Base-by-base conservation (phyloP, 2,888 invertebrate genomes). In the Drosophila diplacantha region DNA sequence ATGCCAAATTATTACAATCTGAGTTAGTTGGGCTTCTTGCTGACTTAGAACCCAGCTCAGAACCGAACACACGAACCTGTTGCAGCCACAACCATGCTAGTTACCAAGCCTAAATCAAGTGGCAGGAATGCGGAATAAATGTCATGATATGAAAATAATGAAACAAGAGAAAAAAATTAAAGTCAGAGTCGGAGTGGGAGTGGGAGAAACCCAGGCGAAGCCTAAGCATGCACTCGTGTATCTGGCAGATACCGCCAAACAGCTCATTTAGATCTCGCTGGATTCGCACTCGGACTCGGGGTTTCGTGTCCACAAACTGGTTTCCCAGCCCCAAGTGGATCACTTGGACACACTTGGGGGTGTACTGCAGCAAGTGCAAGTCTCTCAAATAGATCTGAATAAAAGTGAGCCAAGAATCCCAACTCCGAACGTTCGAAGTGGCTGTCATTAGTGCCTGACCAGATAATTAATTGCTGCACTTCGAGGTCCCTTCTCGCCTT, bases 91-190 rank as follows among this genome's bases (percentile, higher is more conserved):
- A 32, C 32, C 39, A 16, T 29, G 62, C 39, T 47, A n/a, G 47
- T 38, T 39, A 79, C 82, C 84, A 79, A 81, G 84, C 84, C 82
- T 83, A 81, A 81, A 81, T 75, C 80, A 80, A 80, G 84, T 84
- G 74, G 78, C 75, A 80, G 82, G 83, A 80, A 80, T 80, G 79
- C 79, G 80, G 80, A 80, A 80, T 80, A 80, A 80, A 80, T 80
- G 80, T 80, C 80, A 80, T 66, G 82, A 68, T 46, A 20, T 64
- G 56, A 56, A 75, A 73, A 68, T 59, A 75, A 62, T 52, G 37
- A 20, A 51, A 47, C 43, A 56, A 5, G 14, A 12, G 12, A 31
- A 18, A 9, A 9, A 49, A 24, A 32, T 22, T 35, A 16, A 51
- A 49, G 46, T 18, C 26, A 11, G 51, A 46, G 43, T 20, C 34